Percentiles rank a stretch among this genome's conserved stretches.
Conservation (phyloP, 1,140 invertebrate genomes). For the Bombus difficillimus region DNA sequence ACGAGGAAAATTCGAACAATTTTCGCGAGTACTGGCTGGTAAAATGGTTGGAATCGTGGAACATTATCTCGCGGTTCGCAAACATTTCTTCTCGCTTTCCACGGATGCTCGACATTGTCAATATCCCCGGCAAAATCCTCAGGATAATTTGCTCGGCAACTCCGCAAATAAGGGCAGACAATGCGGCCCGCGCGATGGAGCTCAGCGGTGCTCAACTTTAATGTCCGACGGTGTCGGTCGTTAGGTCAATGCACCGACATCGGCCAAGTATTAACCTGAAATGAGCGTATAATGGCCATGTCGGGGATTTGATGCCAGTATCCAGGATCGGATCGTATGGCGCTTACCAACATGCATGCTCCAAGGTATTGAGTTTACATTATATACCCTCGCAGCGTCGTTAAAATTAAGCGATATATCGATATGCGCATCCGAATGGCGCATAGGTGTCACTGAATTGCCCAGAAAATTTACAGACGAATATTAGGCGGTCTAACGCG, state of each 20-base stretch:
- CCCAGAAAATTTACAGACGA: conserved; percentile 3
- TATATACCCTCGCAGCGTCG: conserved; percentile 51
- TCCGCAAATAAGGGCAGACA: conserved; percentile 53
- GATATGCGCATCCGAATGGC: conserved; percentile 49
- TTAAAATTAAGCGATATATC: conserved; percentile 70
- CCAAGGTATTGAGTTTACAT: conserved; percentile 66
- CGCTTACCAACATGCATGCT: conserved; percentile 48
- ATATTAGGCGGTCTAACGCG: neutral
- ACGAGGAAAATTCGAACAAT: neutral
- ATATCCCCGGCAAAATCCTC: conserved; percentile 39
- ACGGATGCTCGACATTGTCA: conserved; percentile 4
- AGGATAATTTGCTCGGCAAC: conserved; percentile 46
- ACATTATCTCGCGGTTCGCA: neutral
- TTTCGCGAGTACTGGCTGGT: neutral
- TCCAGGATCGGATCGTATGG: conserved; percentile 59
- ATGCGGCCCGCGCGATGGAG: conserved; percentile 31
- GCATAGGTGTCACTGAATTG: neutral
- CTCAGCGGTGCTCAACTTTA: conserved; percentile 59
- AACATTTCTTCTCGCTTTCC: conserved; percentile 27
- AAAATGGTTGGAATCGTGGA: neutral
- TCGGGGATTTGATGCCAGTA: conserved; percentile 66
- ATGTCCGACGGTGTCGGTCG: conserved; percentile 54
- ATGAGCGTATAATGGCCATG: conserved; percentile 69
- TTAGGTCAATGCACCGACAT: conserved; percentile 67
- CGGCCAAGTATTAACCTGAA: conserved; percentile 68